These are phyloP conservation scores for Sclerurus mexicanus DNA, from an alignment of 2,113 vertebrate genomes.

Conservation along the genomic window DNA sequence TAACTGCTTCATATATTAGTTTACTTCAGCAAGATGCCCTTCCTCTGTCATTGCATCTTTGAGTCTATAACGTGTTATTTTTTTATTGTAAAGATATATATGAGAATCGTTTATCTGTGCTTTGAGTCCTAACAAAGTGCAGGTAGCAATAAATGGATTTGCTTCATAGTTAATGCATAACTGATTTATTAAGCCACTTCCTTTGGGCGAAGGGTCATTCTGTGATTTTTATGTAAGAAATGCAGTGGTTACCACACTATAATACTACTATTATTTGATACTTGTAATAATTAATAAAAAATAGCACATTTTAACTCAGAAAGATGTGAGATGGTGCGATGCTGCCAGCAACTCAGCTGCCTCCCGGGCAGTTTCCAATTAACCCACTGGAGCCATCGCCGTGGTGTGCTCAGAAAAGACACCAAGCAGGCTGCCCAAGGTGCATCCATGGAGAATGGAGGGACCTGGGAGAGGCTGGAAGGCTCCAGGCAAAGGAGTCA, in stretches of 20 bases:
- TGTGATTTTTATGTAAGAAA: slow-evolving; percentile 14
- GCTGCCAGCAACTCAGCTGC: slow-evolving; percentile 6
- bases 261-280: not conserved
- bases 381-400: not conserved
- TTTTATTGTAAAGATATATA: not conserved
- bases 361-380: not conserved
- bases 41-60: slow-evolving; percentile 20
- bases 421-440: not conserved
- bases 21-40: slow-evolving; percentile 28
- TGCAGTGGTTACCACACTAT: not conserved
- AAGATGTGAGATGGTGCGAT: not conserved
- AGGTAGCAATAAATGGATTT: slow-evolving; percentile 50
- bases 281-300: slow-evolving; percentile 31
- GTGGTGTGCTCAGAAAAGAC: not conserved
- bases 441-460: not conserved
- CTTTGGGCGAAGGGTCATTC: not conserved
- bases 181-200: slow-evolving; percentile 30
- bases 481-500: not conserved
- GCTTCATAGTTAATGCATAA: slow-evolving; percentile 18
- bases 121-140: slow-evolving; percentile 40
- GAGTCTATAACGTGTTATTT: not conserved
- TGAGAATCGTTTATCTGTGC: not conserved
- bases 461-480: not conserved
- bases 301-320: not conserved
- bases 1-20: slow-evolving; percentile 22